A percentile compares a stretch with the other conserved stretches of the same genome.
Evolutionary conservation across 2,888 invertebrate species (phyloP).

Genomic region (Drosophila barbarae): DNA sequence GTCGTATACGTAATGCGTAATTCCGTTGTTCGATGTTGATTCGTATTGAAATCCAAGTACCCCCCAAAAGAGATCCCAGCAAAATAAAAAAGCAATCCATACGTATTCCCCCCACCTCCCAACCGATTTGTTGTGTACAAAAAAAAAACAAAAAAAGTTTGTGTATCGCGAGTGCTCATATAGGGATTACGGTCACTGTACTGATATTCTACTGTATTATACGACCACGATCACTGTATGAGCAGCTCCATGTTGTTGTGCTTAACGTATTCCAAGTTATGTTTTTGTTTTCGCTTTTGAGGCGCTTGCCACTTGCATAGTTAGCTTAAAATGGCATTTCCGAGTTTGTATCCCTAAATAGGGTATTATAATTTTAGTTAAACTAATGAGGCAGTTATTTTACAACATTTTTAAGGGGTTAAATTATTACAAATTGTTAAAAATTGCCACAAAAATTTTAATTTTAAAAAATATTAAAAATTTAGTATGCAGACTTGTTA

Average conservation of each 20-base stretch:
- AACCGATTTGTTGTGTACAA: constrained; percentile 35
- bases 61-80: constrained; percentile 14
- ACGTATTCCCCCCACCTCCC: constrained; percentile 25
- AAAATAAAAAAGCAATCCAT: constrained; percentile 29
- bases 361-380: background rate
- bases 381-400: background rate
- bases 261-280: constrained; percentile 68
- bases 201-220: constrained; percentile 17
- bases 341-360: constrained; percentile 17
- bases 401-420: no score
- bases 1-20: constrained; percentile 59
- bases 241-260: constrained; percentile 60
- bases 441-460: background rate
- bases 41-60: constrained; percentile 35
- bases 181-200: constrained; percentile 1
- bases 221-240: constrained; percentile 37
- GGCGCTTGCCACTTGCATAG: constrained; percentile 15
- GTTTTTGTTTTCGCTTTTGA: constrained; percentile 39
- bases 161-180: constrained; percentile 32
- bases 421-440: background rate
- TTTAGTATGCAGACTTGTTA: background rate
- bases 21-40: constrained; percentile 60
- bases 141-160: constrained; percentile 8
- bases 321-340: constrained; percentile 16
- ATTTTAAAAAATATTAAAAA: background rate